Conservation (phyloP, 35 echinoderm and acorn worm species). For the Acanthaster planci region DNA sequence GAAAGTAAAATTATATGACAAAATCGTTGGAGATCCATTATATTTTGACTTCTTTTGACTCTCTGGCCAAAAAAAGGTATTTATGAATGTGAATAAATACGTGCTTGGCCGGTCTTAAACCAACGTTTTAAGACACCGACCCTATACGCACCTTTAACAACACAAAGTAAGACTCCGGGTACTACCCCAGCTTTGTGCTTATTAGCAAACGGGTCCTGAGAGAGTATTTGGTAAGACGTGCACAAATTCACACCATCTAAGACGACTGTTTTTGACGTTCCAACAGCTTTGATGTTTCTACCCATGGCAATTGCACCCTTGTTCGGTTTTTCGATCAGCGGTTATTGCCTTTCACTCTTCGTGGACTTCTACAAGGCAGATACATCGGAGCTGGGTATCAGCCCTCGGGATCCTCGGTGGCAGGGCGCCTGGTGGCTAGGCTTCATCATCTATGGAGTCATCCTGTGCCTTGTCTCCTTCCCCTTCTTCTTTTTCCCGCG, state of each 20-base stretch:
- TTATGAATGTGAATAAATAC: no score
- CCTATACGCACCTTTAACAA: background rate
- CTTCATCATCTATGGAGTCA: background rate
- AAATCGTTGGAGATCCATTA: no score
- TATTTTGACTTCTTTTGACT: no score
- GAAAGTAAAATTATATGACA: no score
- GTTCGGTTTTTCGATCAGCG: conserved; percentile 29
- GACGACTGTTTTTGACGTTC: background rate
- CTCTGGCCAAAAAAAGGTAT: no score
- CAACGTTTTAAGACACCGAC: background rate
- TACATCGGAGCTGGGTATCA: background rate
- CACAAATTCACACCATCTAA: background rate
- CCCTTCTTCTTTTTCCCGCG: background rate
- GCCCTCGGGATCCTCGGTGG: conserved; percentile 38
- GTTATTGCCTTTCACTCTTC: conserved; percentile 12
- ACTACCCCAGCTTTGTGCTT: background rate
- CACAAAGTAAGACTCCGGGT: background rate
- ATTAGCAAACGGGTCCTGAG: background rate
- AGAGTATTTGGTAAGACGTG: background rate
- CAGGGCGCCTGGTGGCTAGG: conserved; percentile 64
- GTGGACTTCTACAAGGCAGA: conserved; percentile 38
- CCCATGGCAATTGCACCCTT: background rate
- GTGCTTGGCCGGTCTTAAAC: no score
- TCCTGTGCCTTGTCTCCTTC: background rate
- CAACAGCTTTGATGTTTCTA: conserved; percentile 1